A percentile compares a stretch with the other conserved stretches of the same genome.
Conservation (phyloP, 2,797 vertebrate species). For the Orientallactaga sibirica region DNA sequence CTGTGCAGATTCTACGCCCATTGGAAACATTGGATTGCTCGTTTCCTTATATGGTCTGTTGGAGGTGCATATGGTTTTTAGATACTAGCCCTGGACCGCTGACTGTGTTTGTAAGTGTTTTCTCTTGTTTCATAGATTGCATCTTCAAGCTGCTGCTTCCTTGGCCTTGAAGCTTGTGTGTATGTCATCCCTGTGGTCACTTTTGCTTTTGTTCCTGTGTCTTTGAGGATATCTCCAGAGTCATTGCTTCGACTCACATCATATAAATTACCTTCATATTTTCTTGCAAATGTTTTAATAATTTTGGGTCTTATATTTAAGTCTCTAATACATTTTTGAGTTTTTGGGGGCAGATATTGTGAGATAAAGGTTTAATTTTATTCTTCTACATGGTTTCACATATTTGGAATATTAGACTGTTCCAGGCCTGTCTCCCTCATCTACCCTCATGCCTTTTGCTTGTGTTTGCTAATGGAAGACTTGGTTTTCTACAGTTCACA, state of each 20-base stretch:
- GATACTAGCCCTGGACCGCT: not conserved
- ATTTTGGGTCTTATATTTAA: not conserved
- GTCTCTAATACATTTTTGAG: not conserved
- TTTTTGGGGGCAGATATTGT: not conserved
- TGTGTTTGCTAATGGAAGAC: not conserved
- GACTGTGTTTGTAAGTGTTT: not conserved
- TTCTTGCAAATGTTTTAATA: not conserved
- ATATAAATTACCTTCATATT: not conserved
- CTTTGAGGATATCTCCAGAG: not conserved
- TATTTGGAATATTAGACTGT: not conserved
- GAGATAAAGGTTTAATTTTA: not conserved
- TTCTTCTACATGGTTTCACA: not conserved
- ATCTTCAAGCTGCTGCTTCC: not conserved
- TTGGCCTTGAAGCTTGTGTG: not conserved
- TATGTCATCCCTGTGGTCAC: not conserved
- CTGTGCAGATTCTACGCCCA: not conserved
- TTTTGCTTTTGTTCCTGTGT: not conserved
- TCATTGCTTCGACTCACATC: not conserved
- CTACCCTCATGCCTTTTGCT: not conserved
- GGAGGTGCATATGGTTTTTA: not conserved
- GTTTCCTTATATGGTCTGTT: not conserved
- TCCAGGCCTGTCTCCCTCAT: not conserved
- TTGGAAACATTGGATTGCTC: not conserved
- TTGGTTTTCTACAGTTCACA: not conserved
- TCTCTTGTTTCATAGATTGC: not conserved